Conservation (phyloP, 2,888 invertebrate genomes). For the Diarsia mendica region DNA sequence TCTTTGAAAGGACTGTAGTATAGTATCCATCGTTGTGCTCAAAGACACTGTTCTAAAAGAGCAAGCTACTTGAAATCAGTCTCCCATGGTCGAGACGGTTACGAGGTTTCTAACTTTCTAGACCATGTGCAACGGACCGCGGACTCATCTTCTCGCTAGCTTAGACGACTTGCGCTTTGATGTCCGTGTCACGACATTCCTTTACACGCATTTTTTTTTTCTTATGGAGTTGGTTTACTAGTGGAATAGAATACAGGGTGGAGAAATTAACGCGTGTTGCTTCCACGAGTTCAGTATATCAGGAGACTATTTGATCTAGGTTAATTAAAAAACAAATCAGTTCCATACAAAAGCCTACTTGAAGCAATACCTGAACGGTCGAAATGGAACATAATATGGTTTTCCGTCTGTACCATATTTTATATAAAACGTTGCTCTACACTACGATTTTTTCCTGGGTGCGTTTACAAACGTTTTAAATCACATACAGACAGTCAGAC, state of each 20-base stretch:
- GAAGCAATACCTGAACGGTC: not conserved
- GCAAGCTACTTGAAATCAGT: conserved; percentile 2
- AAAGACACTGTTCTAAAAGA: not conserved
- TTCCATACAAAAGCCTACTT: not conserved
- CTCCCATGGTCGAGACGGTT: conserved; percentile 5
- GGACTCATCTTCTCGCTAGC: conserved; percentile 24
- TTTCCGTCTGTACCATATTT: no score
- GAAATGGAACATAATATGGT: not conserved
- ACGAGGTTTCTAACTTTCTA: conserved; percentile 46
- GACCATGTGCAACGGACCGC: conserved; percentile 38
- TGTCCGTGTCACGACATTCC: conserved; percentile 30
- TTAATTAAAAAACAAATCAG: not conserved
- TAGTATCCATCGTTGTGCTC: not conserved
- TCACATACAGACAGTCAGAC: no score
- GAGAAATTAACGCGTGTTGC: not conserved
- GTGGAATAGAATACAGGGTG: not conserved
- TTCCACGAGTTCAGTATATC: not conserved
- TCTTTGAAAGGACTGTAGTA: not conserved
- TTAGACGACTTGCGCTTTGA: conserved; percentile 8
- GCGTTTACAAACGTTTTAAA: no score
- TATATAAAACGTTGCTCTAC: no score
- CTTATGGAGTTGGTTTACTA: not conserved
- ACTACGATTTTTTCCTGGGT: no score
- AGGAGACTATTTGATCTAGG: not conserved
- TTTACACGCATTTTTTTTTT: not conserved